Evolutionary conservation across 37 sponge, comb jelly and placozoan species (phyloP), one percentile per base, ranked within the genome.

Genomic region (Halichondria panicea): DNA sequence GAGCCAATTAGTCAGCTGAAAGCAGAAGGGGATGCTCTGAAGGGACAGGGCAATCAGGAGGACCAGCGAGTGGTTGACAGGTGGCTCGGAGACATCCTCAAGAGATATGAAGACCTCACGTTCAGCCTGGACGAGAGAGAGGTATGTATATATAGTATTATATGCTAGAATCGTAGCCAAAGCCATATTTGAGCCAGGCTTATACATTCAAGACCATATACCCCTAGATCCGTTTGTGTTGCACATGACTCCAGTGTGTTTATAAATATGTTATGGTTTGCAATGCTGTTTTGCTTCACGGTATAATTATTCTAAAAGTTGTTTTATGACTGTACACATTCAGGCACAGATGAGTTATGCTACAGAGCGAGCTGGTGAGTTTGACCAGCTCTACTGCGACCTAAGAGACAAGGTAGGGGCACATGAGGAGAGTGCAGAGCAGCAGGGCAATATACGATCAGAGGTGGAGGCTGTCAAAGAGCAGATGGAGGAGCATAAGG

Each of bases 401-500:
- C 42, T 81, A 60, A 33, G 22, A 45, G 84, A 41, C 43, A 24
- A 37, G 68, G 41, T 91, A 55, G 44, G 31, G 38, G 55, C 43
- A 61, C n/a, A 76, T 32, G 81, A 89, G 38, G 59, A 62, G 25
- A 41, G 50, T n/a, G 77, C 71, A 45, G 68, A 63, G 44, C 45
- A 32, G 22, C 63, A 75, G 62, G 88, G 79, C 22, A 81, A 88
- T 24, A 84, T 82, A 25, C 80, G 70, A 44, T 79, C 88, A 15
- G 95, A 94, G 43, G 79, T 80, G 48, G 74, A 83, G 63, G 75
- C 44, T 1, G 85, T 94, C 65, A 77, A 83, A 42, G 59, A 83
- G 46, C 88, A 90, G 53, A 71, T 94, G 81, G 84, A 79, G 55
- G 76, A 76, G n/a, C 77, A 92, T 50, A 87, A 87, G 85, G 90